Conservation (phyloP, 2,888 invertebrate genomes). For the Agapostemon virescens region DNA sequence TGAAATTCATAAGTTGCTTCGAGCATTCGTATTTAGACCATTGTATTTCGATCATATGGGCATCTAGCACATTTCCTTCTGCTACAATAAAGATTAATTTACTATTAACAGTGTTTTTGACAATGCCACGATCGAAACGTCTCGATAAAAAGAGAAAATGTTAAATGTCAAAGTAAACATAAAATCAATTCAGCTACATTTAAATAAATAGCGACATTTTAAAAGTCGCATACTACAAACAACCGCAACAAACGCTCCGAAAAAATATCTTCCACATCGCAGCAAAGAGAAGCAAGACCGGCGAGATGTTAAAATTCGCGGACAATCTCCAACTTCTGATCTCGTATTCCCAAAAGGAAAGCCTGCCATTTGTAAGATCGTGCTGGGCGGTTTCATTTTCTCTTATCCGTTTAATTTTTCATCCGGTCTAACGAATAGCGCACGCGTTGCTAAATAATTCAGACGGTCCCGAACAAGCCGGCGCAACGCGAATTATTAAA, state of each 20-base stretch:
- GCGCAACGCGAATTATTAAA: conserved; percentile 6
- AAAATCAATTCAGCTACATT: not conserved
- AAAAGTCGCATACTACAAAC: too few species aligned
- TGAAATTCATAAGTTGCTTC: not conserved
- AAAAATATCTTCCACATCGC: not conserved
- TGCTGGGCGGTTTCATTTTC: conserved; percentile 1
- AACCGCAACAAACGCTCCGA: too few species aligned
- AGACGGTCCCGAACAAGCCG: not conserved
- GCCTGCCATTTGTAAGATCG: conserved; percentile 2
- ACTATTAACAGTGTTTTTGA: too few species aligned
- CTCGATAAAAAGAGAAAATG: too few species aligned
- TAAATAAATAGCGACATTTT: not conserved
- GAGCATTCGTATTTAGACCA: too few species aligned
- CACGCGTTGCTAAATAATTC: not conserved
- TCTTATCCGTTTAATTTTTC: conserved; percentile 11
- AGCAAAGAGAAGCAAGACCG: not conserved
- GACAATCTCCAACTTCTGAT: not conserved
- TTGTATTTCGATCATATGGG: too few species aligned
- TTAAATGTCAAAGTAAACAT: too few species aligned
- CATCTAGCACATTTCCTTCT: too few species aligned
- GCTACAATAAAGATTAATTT: too few species aligned
- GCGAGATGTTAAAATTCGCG: not conserved
- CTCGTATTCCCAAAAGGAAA: not conserved
- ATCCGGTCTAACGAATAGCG: not conserved
- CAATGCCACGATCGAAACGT: too few species aligned